Conservation (phyloP, 2,113 vertebrate genomes). For the Nipponia nippon region DNA sequence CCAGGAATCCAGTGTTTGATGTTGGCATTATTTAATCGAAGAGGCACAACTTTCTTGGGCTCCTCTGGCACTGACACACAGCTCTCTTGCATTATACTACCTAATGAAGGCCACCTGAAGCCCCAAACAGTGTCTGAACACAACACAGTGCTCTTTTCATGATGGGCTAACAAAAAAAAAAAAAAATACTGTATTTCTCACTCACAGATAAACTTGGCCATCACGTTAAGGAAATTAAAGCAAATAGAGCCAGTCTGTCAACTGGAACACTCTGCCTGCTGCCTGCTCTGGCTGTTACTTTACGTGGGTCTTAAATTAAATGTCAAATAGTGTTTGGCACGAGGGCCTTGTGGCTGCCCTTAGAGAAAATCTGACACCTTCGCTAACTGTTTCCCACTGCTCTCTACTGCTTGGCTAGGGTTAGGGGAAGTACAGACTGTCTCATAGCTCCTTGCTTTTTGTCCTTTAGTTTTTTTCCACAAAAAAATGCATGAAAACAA, state of each 20-base stretch:
- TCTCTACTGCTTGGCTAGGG: neutral
- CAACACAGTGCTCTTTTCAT: conserved; percentile 19
- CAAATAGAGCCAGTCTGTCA: conserved; percentile 47
- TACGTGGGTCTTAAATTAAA: conserved; percentile 58
- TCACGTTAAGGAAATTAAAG: neutral
- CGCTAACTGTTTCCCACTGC: neutral
- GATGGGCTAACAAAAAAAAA: neutral
- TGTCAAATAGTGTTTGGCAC: conserved; percentile 60
- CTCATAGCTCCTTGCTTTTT: neutral
- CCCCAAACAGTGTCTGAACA: neutral
- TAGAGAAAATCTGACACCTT: conserved; percentile 66
- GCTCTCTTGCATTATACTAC: neutral
- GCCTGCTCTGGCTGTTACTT: conserved; percentile 40
- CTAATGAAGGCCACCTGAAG: conserved; percentile 42
- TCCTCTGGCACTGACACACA: fast-evolving
- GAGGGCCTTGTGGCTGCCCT: conserved; percentile 25
- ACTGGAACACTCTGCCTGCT: neutral
- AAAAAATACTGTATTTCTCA: neutral
- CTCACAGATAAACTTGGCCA: conserved; percentile 49
- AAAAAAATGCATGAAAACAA: neutral
- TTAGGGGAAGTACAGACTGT: neutral
- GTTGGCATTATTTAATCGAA: neutral
- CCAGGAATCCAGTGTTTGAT: neutral
- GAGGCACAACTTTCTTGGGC: neutral
- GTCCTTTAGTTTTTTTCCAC: neutral